Base-by-base conservation (phyloP, 2,888 invertebrate genomes). In the Reticulitermes lucifugus region DNA sequence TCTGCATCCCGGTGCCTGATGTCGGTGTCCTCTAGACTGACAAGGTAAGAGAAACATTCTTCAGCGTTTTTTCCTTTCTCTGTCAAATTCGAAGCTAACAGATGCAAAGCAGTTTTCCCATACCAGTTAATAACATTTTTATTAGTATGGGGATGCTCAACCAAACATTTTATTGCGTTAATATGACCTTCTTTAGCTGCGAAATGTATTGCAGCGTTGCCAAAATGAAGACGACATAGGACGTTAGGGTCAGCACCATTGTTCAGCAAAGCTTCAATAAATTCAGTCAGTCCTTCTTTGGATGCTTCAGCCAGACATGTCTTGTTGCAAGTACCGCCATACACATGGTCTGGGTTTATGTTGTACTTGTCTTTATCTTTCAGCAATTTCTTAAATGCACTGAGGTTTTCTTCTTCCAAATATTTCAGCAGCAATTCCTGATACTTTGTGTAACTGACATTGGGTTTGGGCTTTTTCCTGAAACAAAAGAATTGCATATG, bases 281-380 rank as follows among this genome's bases (percentile, higher is more conserved):
- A 84, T 84, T 77, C 84, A 35, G 35, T 43, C 22, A 46, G n/a
- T 18, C 65, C 60, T 43, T 77, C 60, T n/a, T 84, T 29, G 41
- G 41, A 25, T 22, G 84, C 84, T 59, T 59, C 12, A 14, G 70
- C 81, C n/a, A 85, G 75, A n/a, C 81, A 81, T 4, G 81, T 81
- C 51, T 55, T 41, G 75, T 73, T 81, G n/a, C 81, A 73, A 21
- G 84, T 81, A 73, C 81, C 81, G n/a, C 80, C 81, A 41, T 81
- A 85, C 60, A 55, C 80, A 43, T 59, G 77, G 43, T 81, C 60
- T 10, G 41, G 60, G 41, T 81, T 41, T 10, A 65, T 59, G 21
- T 59, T 65, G 60, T 81, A 18, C 12, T 35, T 65, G n/a, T 81
- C 35, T 41, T 43, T 81, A 7, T 41, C 21, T 35, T 65, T n/a